Percentiles rank a stretch among this genome's conserved stretches.
Evolutionary conservation across 1,140 invertebrate species (phyloP).

Genomic region (Streblospio benedicti): DNA sequence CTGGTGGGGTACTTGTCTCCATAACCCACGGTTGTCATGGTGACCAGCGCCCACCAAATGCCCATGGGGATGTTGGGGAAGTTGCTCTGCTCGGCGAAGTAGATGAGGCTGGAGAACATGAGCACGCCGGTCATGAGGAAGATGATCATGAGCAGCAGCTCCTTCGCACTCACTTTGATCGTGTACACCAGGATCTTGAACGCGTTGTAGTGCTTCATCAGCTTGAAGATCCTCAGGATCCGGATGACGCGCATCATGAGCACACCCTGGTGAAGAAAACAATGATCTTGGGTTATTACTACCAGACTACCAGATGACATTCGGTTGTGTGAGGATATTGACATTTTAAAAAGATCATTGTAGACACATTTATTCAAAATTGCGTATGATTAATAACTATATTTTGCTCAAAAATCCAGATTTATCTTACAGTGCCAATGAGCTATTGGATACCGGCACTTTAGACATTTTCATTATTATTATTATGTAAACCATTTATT

Average conservation of each 20-base stretch:
- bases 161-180: conserved; percentile 40
- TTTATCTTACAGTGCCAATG: too few relatives aligned
- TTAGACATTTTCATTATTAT: too few relatives aligned
- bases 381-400: too few relatives aligned
- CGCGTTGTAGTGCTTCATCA: conserved; percentile 46
- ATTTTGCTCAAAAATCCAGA: too few relatives aligned
- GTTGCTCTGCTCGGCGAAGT: conserved; percentile 35
- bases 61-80: conserved; percentile 79
- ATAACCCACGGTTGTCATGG: conserved; percentile 97
- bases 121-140: conserved; percentile 43
- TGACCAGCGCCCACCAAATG: conserved; percentile 95
- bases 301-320: too few relatives aligned
- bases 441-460: too few relatives aligned
- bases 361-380: too few relatives aligned
- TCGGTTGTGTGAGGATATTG: too few relatives aligned
- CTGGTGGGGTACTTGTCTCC: conserved; percentile 48
- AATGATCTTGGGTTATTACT: conserved; percentile 25
- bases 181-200: conserved; percentile 46
- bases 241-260: conserved; percentile 34
- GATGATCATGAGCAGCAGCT: conserved; percentile 40
- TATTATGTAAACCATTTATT: too few relatives aligned
- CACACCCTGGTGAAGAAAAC: conserved; percentile 33
- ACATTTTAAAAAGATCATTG: too few relatives aligned
- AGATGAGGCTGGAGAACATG: conserved; percentile 43
- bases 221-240: conserved; percentile 41